A percentile compares a stretch with the other conserved stretches of the same genome.
These are phyloP conservation scores for Girardinichthys multiradiatus DNA, from an alignment of 2,113 vertebrate genomes.

Conservation along the genomic window DNA sequence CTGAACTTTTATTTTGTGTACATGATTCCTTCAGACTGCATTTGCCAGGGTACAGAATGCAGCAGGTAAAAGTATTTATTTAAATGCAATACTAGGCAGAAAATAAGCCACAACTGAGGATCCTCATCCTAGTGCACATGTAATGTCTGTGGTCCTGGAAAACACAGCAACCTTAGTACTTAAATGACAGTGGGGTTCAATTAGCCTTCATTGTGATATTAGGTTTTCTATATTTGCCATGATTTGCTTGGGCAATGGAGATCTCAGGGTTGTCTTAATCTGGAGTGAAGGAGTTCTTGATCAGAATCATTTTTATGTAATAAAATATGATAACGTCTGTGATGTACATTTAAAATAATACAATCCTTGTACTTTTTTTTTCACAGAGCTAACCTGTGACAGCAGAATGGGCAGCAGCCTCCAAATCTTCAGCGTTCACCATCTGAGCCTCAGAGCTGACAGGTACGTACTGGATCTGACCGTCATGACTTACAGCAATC, in stretches of 20 bases:
- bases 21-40: neutral
- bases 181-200: too few relatives aligned
- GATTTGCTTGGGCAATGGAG: neutral
- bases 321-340: too few relatives aligned
- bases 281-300: neutral
- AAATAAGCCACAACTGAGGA: neutral
- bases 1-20: neutral
- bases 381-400: slow-evolving; percentile 84
- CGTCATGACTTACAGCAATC: slow-evolving; percentile 82
- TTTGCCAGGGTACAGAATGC: neutral
- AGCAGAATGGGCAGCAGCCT: slow-evolving; percentile 89
- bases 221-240: neutral
- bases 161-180: too few relatives aligned
- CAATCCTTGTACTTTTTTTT: neutral
- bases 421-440: slow-evolving; percentile 88
- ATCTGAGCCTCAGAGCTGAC: slow-evolving; percentile 89
- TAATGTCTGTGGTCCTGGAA: neutral
- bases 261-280: neutral
- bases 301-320: neutral
- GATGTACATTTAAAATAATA: too few relatives aligned
- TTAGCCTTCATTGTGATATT: neutral
- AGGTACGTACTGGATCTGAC: slow-evolving; percentile 94
- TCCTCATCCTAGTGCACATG: neutral
- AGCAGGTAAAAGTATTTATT: neutral
- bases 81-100: neutral